phyloP scores from a whole-genome alignment of 2,113 vertebrate species.

The Nycticorax nycticorax region DNA sequence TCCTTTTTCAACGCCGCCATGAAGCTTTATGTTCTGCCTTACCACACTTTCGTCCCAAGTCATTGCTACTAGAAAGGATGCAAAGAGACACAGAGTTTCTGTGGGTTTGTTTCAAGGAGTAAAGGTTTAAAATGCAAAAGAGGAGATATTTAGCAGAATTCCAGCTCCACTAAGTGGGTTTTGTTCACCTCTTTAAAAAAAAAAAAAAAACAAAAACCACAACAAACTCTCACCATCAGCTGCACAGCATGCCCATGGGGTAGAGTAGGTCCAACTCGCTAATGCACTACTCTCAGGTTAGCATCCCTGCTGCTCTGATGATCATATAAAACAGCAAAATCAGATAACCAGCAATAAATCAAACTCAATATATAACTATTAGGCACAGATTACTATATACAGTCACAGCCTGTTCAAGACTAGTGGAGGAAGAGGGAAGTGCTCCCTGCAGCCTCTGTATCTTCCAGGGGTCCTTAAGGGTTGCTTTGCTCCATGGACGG shows the following conservation, averaged over 20 bases:
- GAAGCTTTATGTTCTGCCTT: neutral
- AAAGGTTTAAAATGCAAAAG: neutral
- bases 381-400: neutral
- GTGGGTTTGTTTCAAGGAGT: neutral
- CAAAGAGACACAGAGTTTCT: neutral
- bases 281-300: neutral
- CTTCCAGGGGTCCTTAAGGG: neutral
- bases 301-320: neutral
- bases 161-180: neutral
- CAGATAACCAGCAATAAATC: neutral
- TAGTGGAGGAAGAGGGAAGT: neutral
- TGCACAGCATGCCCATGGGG: no score
- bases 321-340: neutral
- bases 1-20: neutral
- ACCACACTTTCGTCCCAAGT: neutral
- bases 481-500: accelerated
- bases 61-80: neutral
- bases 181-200: neutral
- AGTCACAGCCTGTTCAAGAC: neutral
- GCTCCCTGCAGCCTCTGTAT: neutral
- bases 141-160: neutral
- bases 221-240: neutral
- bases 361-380: neutral
- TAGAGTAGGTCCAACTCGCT: neutral
- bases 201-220: neutral